phyloP scores from a whole-genome alignment of 1,140 invertebrate genomes.

The Drosophila tsacasi region DNA sequence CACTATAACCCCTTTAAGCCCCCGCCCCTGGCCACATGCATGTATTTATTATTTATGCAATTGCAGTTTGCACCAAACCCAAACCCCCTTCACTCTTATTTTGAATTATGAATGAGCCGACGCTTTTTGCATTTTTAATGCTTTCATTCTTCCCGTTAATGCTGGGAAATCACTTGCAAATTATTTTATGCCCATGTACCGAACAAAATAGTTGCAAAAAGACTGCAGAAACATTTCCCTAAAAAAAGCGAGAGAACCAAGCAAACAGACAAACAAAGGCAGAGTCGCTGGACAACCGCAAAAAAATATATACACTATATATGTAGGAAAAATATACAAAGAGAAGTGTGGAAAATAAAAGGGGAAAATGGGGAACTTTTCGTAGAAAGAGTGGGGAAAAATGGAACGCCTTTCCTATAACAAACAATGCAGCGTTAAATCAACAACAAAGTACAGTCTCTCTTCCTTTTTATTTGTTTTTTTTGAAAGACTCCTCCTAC shows the following conservation, averaged over 20 bases:
- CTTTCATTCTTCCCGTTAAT: conserved; percentile 59
- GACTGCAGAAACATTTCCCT: conserved; percentile 14
- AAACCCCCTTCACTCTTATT: neutral
- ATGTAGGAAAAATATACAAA: neutral
- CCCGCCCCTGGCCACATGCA: neutral
- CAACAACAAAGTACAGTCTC: conserved; percentile 58
- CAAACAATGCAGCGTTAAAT: conserved; percentile 58
- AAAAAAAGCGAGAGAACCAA: conserved; percentile 14
- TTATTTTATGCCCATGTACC: conserved; percentile 58
- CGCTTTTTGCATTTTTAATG: conserved; percentile 74
- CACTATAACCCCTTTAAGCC: neutral
- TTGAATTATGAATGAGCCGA: conserved; percentile 56
- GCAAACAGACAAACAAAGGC: conserved; percentile 49
- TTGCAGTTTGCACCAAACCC: conserved; percentile 38
- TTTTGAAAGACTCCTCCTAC: conserved; percentile 3
- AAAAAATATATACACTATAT: conserved; percentile 8
- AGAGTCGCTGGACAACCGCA: conserved; percentile 40
- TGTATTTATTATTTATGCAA: conserved; percentile 40
- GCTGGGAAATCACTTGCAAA: conserved; percentile 72
- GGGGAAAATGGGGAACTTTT: neutral
- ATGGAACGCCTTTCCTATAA: conserved; percentile 8
- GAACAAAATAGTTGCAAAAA: conserved; percentile 38
- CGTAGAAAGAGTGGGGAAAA: neutral
- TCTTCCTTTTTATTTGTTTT: conserved; percentile 6
- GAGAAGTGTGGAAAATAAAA: neutral